phyloP scores from a whole-genome alignment of 2,888 invertebrate genomes.

The Oligia latruncula region DNA sequence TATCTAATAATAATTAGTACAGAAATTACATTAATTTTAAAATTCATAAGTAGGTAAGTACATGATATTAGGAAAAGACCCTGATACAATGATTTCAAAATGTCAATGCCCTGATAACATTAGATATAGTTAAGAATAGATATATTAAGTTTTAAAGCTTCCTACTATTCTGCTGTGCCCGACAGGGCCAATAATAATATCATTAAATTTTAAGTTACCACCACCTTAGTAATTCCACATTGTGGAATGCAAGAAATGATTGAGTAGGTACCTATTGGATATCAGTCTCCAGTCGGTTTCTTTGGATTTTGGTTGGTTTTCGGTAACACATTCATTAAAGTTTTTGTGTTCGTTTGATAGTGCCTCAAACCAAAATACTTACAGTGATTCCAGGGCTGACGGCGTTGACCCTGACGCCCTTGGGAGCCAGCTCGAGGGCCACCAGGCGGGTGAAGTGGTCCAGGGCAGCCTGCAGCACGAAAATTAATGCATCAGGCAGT shows the following conservation, averaged over 20 bases:
- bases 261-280: neutral
- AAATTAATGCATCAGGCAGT: neutral
- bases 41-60: neutral
- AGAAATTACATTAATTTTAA: neutral
- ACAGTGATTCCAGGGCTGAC: constrained; percentile 94
- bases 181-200: neutral
- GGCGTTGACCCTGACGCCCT: constrained; percentile 92
- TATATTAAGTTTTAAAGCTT: neutral
- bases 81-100: too few species aligned
- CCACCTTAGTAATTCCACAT: neutral
- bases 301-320: neutral
- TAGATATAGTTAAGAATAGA: too few species aligned
- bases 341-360: neutral
- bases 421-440: constrained; percentile 91
- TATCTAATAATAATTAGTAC: neutral
- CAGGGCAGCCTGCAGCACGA: constrained; percentile 69
- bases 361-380: constrained; percentile 70
- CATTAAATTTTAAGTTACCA: neutral
- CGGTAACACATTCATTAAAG: neutral
- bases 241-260: neutral
- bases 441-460: constrained; percentile 87
- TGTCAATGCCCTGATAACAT: neutral
- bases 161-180: neutral
- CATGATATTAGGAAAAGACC: neutral
- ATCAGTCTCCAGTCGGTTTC: neutral